Evolutionary conservation across 1,140 invertebrate genomes (phyloP), one percentile per base, ranked within the genome.

Genomic region (Epicauta chinensis): DNA sequence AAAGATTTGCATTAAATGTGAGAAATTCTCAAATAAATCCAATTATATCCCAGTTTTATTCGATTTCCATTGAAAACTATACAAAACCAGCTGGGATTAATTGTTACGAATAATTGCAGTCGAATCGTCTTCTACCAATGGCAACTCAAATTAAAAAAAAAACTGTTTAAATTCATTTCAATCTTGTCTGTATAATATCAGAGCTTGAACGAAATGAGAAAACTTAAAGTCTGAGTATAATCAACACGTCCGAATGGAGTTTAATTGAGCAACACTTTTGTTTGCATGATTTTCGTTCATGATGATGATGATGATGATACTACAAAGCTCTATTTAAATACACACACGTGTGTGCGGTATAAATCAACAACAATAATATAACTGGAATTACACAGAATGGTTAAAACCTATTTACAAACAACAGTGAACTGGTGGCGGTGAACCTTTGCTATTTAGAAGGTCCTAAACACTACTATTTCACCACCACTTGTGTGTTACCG

Each of bases 311-410:
- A 7, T 13, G 41, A 46, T 53, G 51, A 51, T 55, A 51, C 40
- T 45, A 47, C 47, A 51, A 51, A 55, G 51, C 47, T 45, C 40
- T 55, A 47, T 55, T 46, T 51, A 55, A 55, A 55, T 55, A 51
- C 48, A 51, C 43, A 46, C 39, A n/a, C n/a, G n/a, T n/a, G n/a
- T n/a, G 42, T 45, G 48, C 43, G 39, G 40, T 49, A 29, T 55
- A 59, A 59, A 59, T 59, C 57, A 52, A 53, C 55, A 59, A 59
- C 53, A 55, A 59, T 53, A 53, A 59, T 59, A 55, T 34, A 59
- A 59, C 57, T 55, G 40, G 49, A 51, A 55, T 59, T 59, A 58
- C 7, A 23, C 23, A 23, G 23, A 7, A 23, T 23, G 23, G 7
- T 3, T 23, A 23, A 23, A 23, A 23, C 23, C 23, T 23, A 23